Base-by-base conservation (phyloP, 2,888 invertebrate species). In the Scaptomyza cyrtandrae region DNA sequence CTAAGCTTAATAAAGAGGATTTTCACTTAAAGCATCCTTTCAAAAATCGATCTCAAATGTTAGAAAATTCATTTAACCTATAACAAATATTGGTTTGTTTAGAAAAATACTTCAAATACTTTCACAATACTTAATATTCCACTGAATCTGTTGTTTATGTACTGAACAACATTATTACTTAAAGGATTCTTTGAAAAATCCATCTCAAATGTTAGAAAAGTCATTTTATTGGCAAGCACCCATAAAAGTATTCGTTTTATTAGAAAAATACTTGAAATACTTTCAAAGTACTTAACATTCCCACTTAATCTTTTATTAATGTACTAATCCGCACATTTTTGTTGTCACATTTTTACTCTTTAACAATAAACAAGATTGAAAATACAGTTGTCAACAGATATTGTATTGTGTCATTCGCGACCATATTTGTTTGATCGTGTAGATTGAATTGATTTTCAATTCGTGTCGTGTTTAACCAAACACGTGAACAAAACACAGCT, bases 401-500 rank as follows among this genome's bases (percentile, higher is more conserved):
- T 24, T 16, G 9, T 19, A 50, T 50, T 41, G 49, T 39, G 39
- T n/a, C 2, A 31, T 16, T 27, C 9, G 31, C 7, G 14, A 29
- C 13, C 24, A 52, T 33, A 14, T 54, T 29, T 16, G 24, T 11
- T n/a, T 0, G 1, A n/a, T 49, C 16, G n/a, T 44, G 49, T 55
- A 24, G 49, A 24, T 29, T 43, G 19, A 37, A 13, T 10, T 29
- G 50, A 63, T 63, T 49, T 45, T 7, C 3, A 45, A 27, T 57
- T 66, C 68, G 66, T 67, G 50, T 67, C 9, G 13, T 41, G 49
- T 35, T 41, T 19, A 19, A 24, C 1, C 7, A 43, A 39, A 31
- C 67, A 66, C 66, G 56, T 41, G 66, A 45, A 39, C 29, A 24
- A 24, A 24, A 29, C 29, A 29, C 67, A 66, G 52, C 43, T 46